These are phyloP conservation scores for Endotricha flammealis DNA, from an alignment of 2,888 invertebrate species.

Conservation along the genomic window DNA sequence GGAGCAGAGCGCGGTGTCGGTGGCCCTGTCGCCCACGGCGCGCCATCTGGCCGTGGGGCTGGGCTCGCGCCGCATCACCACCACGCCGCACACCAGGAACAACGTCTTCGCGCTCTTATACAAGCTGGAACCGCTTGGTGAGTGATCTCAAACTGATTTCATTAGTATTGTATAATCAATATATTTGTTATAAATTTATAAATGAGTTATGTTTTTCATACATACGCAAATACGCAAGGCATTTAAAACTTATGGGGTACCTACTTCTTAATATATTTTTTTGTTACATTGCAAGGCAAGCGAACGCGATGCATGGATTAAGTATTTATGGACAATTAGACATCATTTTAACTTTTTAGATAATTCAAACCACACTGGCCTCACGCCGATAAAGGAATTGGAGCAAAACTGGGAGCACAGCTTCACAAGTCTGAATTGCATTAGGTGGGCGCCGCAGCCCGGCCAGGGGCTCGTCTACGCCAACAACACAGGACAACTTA, in stretches of 20 bases:
- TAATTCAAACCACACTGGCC: slow-evolving; percentile 54
- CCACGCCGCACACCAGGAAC: slow-evolving; percentile 74
- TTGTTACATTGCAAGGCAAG: too few relatives aligned
- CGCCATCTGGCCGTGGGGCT: slow-evolving; percentile 89
- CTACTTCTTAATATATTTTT: too few relatives aligned
- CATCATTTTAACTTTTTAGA: slow-evolving; percentile 35
- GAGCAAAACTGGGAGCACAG: slow-evolving; percentile 81
- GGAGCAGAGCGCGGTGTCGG: slow-evolving; percentile 89
- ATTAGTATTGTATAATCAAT: too few relatives aligned
- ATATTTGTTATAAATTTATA: too few relatives aligned
- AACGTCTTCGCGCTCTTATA: slow-evolving; percentile 69
- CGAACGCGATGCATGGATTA: too few relatives aligned
- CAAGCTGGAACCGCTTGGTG: slow-evolving; percentile 57
- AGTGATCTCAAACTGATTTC: too few relatives aligned
- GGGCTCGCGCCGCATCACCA: slow-evolving; percentile 81
- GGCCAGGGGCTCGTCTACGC: slow-evolving; percentile 92
- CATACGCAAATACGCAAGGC: too few relatives aligned
- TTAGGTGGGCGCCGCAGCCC: slow-evolving; percentile 89
- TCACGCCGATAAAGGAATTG: slow-evolving; percentile 80
- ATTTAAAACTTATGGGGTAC: too few relatives aligned
- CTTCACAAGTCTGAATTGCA: slow-evolving; percentile 88
- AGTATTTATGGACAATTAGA: neutral
- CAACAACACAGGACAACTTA: slow-evolving; percentile 89
- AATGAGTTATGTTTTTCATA: too few relatives aligned
- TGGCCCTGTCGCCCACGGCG: slow-evolving; percentile 89